Evolutionary conservation across 2,888 invertebrate genomes (phyloP), one percentile per base, ranked within the genome.

Genomic region (Pyrrhosoma nymphula): DNA sequence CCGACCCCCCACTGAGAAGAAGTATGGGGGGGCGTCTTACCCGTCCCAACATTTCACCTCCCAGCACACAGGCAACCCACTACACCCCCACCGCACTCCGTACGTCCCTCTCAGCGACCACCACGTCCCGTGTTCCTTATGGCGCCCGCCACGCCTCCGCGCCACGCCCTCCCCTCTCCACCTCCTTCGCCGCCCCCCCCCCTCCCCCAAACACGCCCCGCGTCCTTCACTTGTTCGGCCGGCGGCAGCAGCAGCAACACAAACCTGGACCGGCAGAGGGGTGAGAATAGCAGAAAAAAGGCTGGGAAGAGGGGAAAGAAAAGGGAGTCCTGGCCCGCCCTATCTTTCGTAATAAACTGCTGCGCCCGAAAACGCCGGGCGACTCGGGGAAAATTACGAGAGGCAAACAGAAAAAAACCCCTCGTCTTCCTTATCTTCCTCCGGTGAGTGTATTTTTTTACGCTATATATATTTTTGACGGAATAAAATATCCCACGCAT

Each of bases 261-360:
- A 12, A 60, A 60, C 60, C 60, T 20, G 16, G 20, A 60, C 47
- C 60, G 3, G 16, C 23, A 56, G 6, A 30, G 20, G 30, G 91
- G 18, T n/a, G 91, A 18, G 35, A 35, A 56, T 23, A n/a, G 20
- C 30, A 60, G 23, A 60, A 35, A 39, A 35, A 60, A 18, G 60
- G 60, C 2, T 35, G 91, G 91, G 60, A n/a, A 90, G 90, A 30
- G 55, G 60, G 55, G 55, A 56, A 55, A 56, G n/a, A 90, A 23
- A 56, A 26, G 56, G n/a, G 56, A 26, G 26, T 35, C 60, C 60
- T 39, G 60, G 56, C 90, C 60, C 56, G n/a, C 82, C 30, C 82
- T 82, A 82, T 82, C 82, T 82, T 35, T 82, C 82, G 82, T 82
- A 82, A 82, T 82, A 82, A 82, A 82, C 82, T 82, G 82, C 82